A percentile compares a stretch with the other conserved stretches of the same genome.
Evolutionary conservation across 2,888 invertebrate species (phyloP).

Genomic region (Scaptomyza caliginosa): DNA sequence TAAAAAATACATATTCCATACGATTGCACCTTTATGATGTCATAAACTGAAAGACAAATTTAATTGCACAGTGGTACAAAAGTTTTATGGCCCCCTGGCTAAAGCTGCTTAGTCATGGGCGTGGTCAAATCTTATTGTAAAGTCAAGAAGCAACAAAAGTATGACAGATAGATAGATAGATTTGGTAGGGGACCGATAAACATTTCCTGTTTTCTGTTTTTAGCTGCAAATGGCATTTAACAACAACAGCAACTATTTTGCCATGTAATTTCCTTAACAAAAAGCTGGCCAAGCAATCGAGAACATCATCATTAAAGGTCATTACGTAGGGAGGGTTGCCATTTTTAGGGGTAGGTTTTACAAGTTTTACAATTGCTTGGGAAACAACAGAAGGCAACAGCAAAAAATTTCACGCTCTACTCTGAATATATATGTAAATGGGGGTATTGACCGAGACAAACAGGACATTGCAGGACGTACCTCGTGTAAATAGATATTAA

Average conservation of each 20-base stretch:
- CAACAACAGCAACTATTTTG: constrained; percentile 11
- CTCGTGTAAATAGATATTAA: constrained; percentile 57
- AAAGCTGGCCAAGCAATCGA: constrained; percentile 24
- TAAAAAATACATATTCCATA: constrained; percentile 10
- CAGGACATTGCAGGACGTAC: constrained; percentile 33
- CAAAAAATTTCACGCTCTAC: constrained; percentile 40
- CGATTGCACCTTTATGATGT: constrained; percentile 65
- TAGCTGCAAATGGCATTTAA: constrained; percentile 13
- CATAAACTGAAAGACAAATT: constrained; percentile 58
- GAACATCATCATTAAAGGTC: constrained; percentile 63
- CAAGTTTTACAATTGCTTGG: constrained; percentile 25
- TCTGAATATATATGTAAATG: constrained; percentile 50
- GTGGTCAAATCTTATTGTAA: constrained; percentile 29
- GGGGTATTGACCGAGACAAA: constrained; percentile 41
- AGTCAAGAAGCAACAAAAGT: background rate
- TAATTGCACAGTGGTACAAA: constrained; percentile 51
- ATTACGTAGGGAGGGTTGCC: constrained; percentile 40
- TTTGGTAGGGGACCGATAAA: background rate
- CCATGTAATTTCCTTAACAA: constrained; percentile 55
- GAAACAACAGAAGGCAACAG: constrained; percentile 25
- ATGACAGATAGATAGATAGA: background rate
- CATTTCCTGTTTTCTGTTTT: constrained; percentile 31
- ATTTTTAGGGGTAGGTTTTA: constrained; percentile 44
- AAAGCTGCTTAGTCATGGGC: constrained; percentile 26
- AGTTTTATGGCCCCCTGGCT: constrained; percentile 46